A percentile compares a stretch with the other conserved stretches of the same genome.
phyloP scores from a whole-genome alignment of 1,140 invertebrate genomes.

The Rhopalosiphum maidis region DNA sequence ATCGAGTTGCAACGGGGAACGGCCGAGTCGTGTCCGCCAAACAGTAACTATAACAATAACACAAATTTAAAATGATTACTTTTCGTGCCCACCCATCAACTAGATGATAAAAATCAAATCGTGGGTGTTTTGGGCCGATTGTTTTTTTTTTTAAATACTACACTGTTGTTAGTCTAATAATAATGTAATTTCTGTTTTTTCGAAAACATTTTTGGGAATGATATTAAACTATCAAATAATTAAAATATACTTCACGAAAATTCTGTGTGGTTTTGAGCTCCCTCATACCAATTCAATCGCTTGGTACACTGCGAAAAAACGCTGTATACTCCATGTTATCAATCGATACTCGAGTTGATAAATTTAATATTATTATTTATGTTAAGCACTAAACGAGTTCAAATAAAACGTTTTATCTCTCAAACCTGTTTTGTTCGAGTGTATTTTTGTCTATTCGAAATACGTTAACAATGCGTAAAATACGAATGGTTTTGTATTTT shows the following conservation, averaged over 20 bases:
- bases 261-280: not conserved
- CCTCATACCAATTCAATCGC: not conserved
- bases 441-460: not conserved
- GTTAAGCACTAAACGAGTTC: not conserved
- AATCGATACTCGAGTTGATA: not conserved
- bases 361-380: not conserved
- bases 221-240: no score
- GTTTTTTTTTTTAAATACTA: not conserved
- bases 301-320: not conserved
- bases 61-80: not conserved
- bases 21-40: not conserved
- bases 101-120: not conserved
- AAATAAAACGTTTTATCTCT: not conserved
- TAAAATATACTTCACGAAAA: not conserved
- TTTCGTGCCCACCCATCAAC: not conserved
- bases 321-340: not conserved
- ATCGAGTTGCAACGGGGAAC: not conserved
- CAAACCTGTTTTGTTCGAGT: not conserved
- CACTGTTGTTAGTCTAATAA: not conserved
- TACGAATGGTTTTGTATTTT: not conserved
- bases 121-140: no score
- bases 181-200: not conserved
- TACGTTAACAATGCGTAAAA: conserved; percentile 3
- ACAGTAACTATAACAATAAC: not conserved
- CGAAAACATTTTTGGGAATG: not conserved